Evolutionary conservation across 2,113 vertebrate genomes (phyloP).

Genomic region (Phoxinus phoxinus): DNA sequence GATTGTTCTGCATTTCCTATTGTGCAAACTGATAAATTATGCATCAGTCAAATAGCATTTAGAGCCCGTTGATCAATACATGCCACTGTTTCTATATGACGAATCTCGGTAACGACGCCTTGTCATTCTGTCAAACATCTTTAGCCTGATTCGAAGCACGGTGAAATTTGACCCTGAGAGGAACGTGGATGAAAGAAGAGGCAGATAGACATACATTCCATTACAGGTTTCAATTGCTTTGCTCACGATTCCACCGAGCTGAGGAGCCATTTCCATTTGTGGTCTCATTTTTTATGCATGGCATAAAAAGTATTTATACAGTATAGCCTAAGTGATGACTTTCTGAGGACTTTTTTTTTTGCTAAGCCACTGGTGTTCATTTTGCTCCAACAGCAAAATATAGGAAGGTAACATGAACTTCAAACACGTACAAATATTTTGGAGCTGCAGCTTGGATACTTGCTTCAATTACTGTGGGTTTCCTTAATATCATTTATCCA

Average conservation of each 20-base stretch:
- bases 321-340: conserved; percentile 36
- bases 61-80: conserved; percentile 73
- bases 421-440: not conserved
- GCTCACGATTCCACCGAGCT: conserved; percentile 24
- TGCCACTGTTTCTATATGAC: conserved; percentile 64
- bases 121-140: conserved; percentile 76
- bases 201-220: conserved; percentile 58
- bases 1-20: conserved; percentile 64
- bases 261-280: conserved; percentile 36
- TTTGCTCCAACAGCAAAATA: not conserved
- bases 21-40: conserved; percentile 74
- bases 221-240: conserved; percentile 61
- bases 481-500: conserved; percentile 27
- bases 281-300: conserved; percentile 45
- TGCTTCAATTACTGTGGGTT: not conserved
- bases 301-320: conserved; percentile 34
- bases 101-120: conserved; percentile 65
- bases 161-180: conserved; percentile 65
- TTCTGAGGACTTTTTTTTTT: conserved; percentile 11
- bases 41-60: conserved; percentile 69
- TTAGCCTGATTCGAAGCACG: conserved; percentile 62
- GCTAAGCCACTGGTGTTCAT: not conserved
- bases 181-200: conserved; percentile 60
- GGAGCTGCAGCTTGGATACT: not conserved
- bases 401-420: conserved; percentile 37